Percentiles rank a stretch among this genome's conserved stretches.
These are phyloP conservation scores for Porphyrio hochstetteri DNA, from an alignment of 2,113 vertebrate genomes.

Conservation along the genomic window DNA sequence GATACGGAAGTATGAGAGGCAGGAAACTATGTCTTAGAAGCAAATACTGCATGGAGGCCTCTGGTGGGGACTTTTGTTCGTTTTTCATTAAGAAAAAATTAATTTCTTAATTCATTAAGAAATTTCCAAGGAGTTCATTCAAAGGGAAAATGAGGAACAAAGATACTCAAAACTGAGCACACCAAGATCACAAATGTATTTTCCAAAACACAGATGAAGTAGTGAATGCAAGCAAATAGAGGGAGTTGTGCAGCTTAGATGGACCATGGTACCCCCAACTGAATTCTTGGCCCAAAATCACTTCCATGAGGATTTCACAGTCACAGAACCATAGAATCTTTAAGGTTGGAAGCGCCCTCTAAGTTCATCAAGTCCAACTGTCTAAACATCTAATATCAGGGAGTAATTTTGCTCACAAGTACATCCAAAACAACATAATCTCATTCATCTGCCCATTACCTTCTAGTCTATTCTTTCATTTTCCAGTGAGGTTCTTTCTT, in stretches of 20 bases:
- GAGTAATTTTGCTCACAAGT: background rate
- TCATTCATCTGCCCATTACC: background rate
- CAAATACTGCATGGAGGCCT: background rate
- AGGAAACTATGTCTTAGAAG: background rate
- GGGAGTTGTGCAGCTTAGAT: background rate
- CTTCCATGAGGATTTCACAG: background rate
- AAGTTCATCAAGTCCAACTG: no score
- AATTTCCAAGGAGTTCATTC: slow-evolving; percentile 13
- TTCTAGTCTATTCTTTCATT: background rate
- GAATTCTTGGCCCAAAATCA: background rate
- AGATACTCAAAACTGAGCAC: background rate
- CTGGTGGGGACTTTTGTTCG: background rate
- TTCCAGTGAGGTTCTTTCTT: background rate
- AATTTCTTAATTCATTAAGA: background rate
- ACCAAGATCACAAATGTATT: slow-evolving; percentile 2
- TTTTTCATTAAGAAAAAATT: background rate
- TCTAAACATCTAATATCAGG: background rate
- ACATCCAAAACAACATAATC: background rate
- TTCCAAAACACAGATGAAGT: slow-evolving; percentile 9
- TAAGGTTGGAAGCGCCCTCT: no score
- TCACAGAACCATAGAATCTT: no score
- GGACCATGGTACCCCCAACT: background rate
- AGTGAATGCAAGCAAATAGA: background rate
- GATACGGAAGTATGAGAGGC: background rate
- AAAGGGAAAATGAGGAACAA: slow-evolving; percentile 12